Conservation (phyloP, 2,113 vertebrate genomes). For the Tricholaema leucomelas region DNA sequence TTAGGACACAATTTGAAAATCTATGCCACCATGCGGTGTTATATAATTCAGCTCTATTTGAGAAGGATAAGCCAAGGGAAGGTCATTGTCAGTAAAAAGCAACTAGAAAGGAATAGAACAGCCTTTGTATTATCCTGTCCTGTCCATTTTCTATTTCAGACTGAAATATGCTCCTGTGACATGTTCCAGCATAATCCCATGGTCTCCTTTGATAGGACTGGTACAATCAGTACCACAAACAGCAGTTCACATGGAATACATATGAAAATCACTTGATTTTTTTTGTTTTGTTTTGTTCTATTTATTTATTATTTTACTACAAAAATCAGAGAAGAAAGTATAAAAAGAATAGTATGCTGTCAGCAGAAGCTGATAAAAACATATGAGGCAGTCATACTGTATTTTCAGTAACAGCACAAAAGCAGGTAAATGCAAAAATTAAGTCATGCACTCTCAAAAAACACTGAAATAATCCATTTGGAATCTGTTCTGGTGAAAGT, state of each 20-base stretch:
- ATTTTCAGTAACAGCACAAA: not conserved
- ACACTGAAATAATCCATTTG: not conserved
- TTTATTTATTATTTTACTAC: not conserved
- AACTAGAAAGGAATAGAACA: not conserved
- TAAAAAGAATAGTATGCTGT: not conserved
- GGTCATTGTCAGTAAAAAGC: not conserved
- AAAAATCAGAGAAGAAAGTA: not conserved
- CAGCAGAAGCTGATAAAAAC: not conserved
- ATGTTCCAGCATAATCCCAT: not conserved
- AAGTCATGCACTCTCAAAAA: not conserved
- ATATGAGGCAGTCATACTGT: not conserved
- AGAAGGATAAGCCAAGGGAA: not conserved
- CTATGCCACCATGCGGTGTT: not conserved
- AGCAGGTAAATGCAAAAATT: not conserved
- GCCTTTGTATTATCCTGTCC: not conserved
- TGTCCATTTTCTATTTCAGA: slow-evolving; percentile 5
- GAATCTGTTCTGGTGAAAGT: not conserved
- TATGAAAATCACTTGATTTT: not conserved
- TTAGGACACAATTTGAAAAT: slow-evolving; percentile 37
- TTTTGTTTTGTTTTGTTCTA: too few relatives aligned
- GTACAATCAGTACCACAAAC: not conserved
- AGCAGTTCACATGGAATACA: not conserved
- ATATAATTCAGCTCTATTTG: slow-evolving; percentile 29
- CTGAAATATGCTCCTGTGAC: not conserved
- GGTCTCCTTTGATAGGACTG: not conserved